Evolutionary conservation across 2,888 invertebrate genomes (phyloP).

Genomic region (Folsomia candida): DNA sequence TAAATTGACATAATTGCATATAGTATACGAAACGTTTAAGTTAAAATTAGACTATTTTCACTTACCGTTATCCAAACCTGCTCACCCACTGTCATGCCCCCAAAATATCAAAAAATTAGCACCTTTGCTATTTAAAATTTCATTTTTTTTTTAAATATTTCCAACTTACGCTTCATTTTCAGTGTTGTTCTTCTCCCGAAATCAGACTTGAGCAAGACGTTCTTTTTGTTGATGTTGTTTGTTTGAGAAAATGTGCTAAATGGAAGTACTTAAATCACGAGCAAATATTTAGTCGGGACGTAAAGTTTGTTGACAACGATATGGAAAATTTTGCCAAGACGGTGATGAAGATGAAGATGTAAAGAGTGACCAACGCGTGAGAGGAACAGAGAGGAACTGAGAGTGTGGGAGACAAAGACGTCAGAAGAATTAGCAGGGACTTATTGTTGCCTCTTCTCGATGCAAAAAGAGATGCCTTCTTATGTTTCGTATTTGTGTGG

Average conservation of each 20-base stretch:
- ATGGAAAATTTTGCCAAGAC: too few relatives aligned
- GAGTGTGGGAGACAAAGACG: too few relatives aligned
- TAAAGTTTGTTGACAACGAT: too few relatives aligned
- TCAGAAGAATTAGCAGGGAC: too few relatives aligned
- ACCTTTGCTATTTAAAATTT: background rate
- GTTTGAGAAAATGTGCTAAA: background rate
- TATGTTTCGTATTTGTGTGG: too few relatives aligned
- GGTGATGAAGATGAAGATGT: too few relatives aligned
- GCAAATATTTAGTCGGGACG: too few relatives aligned
- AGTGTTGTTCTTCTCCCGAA: background rate
- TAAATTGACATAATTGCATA: too few relatives aligned
- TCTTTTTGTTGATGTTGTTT: background rate
- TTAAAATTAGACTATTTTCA: too few relatives aligned
- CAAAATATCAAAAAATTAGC: background rate
- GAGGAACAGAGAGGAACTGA: background rate
- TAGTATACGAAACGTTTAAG: too few relatives aligned
- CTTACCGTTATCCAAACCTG: conserved; percentile 11
- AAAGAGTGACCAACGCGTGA: background rate
- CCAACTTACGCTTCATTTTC: background rate
- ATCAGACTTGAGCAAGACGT: background rate
- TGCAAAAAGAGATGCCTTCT: too few relatives aligned
- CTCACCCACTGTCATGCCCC: background rate
- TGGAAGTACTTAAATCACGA: background rate
- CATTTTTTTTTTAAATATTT: background rate
- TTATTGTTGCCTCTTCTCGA: too few relatives aligned